phyloP scores from a whole-genome alignment of 2,113 vertebrate species.

The Chionodraco myersi region DNA sequence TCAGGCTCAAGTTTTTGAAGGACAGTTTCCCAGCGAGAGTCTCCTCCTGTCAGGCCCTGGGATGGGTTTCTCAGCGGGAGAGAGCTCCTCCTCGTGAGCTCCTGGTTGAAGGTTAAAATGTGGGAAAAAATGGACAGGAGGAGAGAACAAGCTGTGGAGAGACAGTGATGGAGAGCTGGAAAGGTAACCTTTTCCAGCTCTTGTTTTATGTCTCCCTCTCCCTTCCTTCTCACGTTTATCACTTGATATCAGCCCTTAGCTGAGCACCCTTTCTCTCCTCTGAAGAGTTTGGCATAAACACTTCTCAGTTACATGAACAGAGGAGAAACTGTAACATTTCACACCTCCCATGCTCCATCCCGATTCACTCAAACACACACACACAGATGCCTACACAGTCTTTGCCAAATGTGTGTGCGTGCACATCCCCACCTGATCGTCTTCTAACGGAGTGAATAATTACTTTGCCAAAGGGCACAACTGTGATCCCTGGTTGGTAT shows the following conservation, averaged over 20 bases:
- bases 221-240: conserved; percentile 23
- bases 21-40: conserved; percentile 76
- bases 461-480: conserved; percentile 82
- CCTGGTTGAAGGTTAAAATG: conserved; percentile 67
- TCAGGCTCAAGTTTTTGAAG: conserved; percentile 74
- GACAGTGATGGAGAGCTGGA: conserved; percentile 68
- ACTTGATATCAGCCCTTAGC: conserved; percentile 37
- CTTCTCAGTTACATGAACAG: conserved; percentile 67
- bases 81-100: conserved; percentile 46
- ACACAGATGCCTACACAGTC: conserved; percentile 31
- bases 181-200: conserved; percentile 69
- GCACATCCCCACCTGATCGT: conserved; percentile 59
- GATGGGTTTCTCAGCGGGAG: conserved; percentile 52
- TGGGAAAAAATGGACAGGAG: conserved; percentile 11
- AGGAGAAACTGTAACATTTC: conserved; percentile 76
- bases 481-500: conserved; percentile 82
- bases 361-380: conserved; percentile 38
- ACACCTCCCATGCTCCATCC: conserved; percentile 45
- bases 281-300: conserved; percentile 68
- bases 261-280: conserved; percentile 42
- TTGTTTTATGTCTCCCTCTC: conserved; percentile 51
- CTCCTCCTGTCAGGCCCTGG: conserved; percentile 67
- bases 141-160: conserved; percentile 46
- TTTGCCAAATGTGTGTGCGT: conserved; percentile 6
- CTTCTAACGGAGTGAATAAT: conserved; percentile 81